Percentiles rank a stretch among this genome's conserved stretches.
Evolutionary conservation across 2,113 vertebrate species (phyloP).

Genomic region (Leptosomus discolor): DNA sequence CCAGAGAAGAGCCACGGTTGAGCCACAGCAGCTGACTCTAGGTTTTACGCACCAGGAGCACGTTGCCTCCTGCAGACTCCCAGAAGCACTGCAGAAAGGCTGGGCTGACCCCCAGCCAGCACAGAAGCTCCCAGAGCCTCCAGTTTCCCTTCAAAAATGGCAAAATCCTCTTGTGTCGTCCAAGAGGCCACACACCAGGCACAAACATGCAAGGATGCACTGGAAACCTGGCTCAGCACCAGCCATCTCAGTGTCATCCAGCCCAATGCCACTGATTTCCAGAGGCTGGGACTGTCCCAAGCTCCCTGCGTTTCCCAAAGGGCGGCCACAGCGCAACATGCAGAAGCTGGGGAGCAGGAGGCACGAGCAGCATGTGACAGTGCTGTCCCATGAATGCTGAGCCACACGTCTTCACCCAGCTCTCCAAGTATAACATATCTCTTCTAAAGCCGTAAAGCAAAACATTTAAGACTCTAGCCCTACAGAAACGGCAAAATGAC

Average conservation of each 20-base stretch:
- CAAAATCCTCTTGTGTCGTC: neutral
- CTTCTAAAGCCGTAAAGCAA: neutral
- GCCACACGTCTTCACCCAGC: neutral
- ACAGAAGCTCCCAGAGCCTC: neutral
- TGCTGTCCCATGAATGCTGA: accelerated
- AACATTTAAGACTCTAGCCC: neutral
- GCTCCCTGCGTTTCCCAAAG: neutral
- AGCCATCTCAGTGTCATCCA: neutral
- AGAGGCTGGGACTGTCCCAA: neutral
- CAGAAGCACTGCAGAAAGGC: neutral
- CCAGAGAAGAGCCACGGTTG: neutral
- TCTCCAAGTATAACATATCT: neutral
- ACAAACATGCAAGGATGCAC: neutral
- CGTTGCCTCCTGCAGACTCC: neutral
- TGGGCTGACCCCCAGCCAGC: neutral
- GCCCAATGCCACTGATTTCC: neutral
- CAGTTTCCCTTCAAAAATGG: neutral
- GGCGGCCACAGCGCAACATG: accelerated
- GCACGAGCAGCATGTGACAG: neutral
- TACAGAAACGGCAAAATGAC: neutral
- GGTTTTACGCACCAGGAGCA: neutral
- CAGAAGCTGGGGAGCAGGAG: neutral
- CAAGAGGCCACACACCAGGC: neutral
- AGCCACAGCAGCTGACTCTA: neutral
- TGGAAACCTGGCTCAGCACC: neutral